Base-by-base conservation (phyloP, 2,888 invertebrate species). In the Dione vanillae region DNA sequence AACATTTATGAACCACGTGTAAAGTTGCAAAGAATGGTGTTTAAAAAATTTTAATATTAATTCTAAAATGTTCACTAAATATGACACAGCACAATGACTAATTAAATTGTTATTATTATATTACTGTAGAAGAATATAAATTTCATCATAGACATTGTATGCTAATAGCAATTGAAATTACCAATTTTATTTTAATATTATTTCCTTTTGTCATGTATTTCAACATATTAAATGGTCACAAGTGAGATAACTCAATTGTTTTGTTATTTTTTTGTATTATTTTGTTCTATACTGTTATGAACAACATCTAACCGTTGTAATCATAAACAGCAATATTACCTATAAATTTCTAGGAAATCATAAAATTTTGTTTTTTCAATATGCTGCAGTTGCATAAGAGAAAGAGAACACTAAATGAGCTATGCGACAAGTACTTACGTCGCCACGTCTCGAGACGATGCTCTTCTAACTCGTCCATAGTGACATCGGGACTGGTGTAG, bases 401-500 rank as follows among this genome's bases (percentile, higher is more conserved):
- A 56, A 19, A n/a, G n/a, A n/a, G n/a, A n/a, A n/a, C n/a, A n/a
- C n/a, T n/a, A n/a, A n/a, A n/a, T n/a, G n/a, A n/a, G n/a, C n/a
- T n/a, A n/a, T n/a, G n/a, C n/a, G 37, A 43, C 37, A 19, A 19
- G 10, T 27, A 71, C 72, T 73, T 59, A 97, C 97, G 96, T 92
- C 99, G 95, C 99, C 99, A 99, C 67, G 99, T 99, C 84, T 98
- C 98, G 83, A 99, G 95, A 84, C 98, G 97, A 90, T 99, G 99
- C 88, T 99, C 99, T 87, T 99, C 99, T 79, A 99, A 92, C 90
- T 99, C 98, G 81, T 98, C 98, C 97, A 99, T 99, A 79, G 97
- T 96, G 70, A 97, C 97, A 80, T 96, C 95, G 67, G 98, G 98
- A 82, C 98, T 97, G 83, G 97, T 98, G 94, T 99, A 99, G 94